phyloP scores from a whole-genome alignment of 2,113 vertebrate species.

The Scopus umbretta region DNA sequence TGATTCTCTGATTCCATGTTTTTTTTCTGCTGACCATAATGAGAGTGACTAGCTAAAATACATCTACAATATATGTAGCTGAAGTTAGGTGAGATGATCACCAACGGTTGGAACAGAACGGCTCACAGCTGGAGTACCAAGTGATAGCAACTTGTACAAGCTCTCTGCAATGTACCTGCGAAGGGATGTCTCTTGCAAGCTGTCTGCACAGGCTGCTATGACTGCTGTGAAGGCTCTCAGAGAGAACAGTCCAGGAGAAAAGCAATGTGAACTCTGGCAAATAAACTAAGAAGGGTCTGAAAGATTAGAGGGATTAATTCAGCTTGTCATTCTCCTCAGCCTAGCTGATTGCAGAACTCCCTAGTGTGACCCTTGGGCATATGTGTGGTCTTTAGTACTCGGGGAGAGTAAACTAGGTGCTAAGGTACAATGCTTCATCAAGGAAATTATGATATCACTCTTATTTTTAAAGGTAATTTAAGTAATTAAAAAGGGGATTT shows the following conservation, averaged over 20 bases:
- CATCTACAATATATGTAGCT: rapidly evolving
- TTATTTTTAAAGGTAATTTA: neutral
- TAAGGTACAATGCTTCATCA: neutral
- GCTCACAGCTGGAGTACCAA: neutral
- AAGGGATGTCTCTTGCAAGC: neutral
- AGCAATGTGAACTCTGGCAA: neutral
- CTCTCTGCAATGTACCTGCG: neutral
- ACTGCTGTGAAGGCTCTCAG: rapidly evolving
- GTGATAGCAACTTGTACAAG: neutral
- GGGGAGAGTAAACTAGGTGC: neutral
- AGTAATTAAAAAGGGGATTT: neutral
- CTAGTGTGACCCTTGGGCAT: neutral
- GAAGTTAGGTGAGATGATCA: neutral
- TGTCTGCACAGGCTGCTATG: neutral
- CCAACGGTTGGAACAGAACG: neutral
- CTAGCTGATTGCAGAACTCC: neutral
- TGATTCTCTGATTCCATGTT: too few relatives aligned
- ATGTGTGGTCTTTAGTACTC: neutral
- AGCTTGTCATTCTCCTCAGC: neutral
- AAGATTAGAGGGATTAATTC: neutral
- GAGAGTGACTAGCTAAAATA: neutral
- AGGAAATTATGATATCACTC: neutral
- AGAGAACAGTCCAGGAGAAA: neutral
- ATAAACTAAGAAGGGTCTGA: neutral
- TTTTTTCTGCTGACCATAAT: neutral